Base-by-base conservation (phyloP, 2,888 invertebrate genomes). In the Muschampia plurimacula region DNA sequence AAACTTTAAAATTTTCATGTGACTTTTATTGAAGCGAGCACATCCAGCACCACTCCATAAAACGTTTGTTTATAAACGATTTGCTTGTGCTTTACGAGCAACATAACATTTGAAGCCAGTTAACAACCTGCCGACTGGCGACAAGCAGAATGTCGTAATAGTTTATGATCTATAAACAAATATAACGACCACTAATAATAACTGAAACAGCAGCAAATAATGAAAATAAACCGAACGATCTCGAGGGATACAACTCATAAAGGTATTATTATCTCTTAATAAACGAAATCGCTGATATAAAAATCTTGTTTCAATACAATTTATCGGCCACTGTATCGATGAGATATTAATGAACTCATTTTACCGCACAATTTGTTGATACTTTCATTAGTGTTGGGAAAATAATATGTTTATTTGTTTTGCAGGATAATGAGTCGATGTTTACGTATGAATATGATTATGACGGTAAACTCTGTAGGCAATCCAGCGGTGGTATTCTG, bases 221-320 rank as follows among this genome's bases (percentile, higher is more conserved):
- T 91, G 89, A 90, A 92, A 92, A 90, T 89, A 88, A 88, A 86
- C 86, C 84, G 85, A 89, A 86, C 85, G 84, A 82, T 87, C 89
- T 82, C 86, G 82, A 79, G 84, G 85, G 83, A 86, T 84, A 86
- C 87, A 83, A 86, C 88, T 88, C 92, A 88, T 93, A 93, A 92
- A 92, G 93, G 93, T 93, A 90, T 88, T 89, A 90, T 92, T 92
- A 93, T 92, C 89, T 93, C 93, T 92, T 90, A 91, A 93, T 93
- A 93, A 93, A 92, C 86, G 82, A 82, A 91, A 89, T 88, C 88
- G 82, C 81, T 80, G 84, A 85, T 81, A 84, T 91, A 90, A 92
- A 92, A 93, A 88, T 87, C 86, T 87, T 89, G 86, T 88, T 88
- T 83, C 86, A 82, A 83, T 89, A 85, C 87, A 86, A 87, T 90